phyloP scores from a whole-genome alignment of 2,113 vertebrate genomes.

The Todiramphus saurophagus region DNA sequence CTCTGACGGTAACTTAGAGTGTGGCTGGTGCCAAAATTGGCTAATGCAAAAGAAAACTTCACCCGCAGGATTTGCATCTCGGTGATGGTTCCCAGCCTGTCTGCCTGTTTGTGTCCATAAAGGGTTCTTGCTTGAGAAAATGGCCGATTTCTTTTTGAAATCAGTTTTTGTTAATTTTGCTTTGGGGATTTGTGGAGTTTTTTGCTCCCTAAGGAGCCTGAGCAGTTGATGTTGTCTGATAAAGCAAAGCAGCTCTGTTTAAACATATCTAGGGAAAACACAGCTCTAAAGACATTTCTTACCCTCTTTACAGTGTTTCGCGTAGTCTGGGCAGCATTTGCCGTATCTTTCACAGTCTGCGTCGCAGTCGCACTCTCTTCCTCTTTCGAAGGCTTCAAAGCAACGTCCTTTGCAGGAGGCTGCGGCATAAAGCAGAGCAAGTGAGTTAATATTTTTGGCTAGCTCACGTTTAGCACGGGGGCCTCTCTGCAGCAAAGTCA shows the following conservation, averaged over 20 bases:
- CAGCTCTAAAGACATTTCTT: background rate
- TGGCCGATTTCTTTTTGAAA: background rate
- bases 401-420: conserved; percentile 90
- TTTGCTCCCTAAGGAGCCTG: background rate
- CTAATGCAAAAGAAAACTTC: background rate
- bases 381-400: conserved; percentile 85
- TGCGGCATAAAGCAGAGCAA: conserved; percentile 65
- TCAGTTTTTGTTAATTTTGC: background rate
- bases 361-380: conserved; percentile 87
- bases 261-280: background rate
- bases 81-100: background rate
- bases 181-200: background rate
- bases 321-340: conserved; percentile 88
- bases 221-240: background rate
- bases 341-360: conserved; percentile 74
- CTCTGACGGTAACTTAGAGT: background rate
- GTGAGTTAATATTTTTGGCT: background rate
- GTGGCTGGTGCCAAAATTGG: background rate
- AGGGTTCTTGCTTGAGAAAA: background rate
- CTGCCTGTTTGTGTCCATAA: background rate
- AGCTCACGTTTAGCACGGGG: background rate
- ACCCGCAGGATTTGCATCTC: background rate
- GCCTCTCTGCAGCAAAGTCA: background rate
- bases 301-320: conserved; percentile 78
- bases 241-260: background rate